phyloP scores from a whole-genome alignment of 2,797 vertebrate species.

The Thripadectes ignobilis region DNA sequence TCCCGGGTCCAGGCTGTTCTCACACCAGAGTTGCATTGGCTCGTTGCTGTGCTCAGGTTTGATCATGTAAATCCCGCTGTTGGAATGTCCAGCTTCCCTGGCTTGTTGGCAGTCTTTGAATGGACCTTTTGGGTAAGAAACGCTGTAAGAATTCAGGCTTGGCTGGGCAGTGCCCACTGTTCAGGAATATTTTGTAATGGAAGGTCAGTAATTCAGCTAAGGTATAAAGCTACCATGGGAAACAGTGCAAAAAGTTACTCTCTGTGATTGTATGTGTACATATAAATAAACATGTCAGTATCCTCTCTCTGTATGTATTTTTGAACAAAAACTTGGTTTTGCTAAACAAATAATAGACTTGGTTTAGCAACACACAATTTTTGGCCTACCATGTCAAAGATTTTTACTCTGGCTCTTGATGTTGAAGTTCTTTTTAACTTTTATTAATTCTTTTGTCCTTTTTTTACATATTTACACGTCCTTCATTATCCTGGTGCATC shows the following conservation, averaged over 20 bases:
- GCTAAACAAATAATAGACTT: not conserved
- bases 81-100: constrained; percentile 87
- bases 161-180: not conserved
- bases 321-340: not conserved
- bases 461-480: not conserved
- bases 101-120: constrained; percentile 95
- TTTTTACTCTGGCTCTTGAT: not conserved
- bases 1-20: constrained; percentile 92
- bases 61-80: constrained; percentile 94
- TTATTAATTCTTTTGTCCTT: not conserved
- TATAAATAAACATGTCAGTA: not conserved
- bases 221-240: not conserved
- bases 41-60: constrained; percentile 85
- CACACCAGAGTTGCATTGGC: constrained; percentile 94
- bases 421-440: not conserved
- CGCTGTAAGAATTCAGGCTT: not conserved
- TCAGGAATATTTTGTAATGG: not conserved
- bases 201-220: not conserved
- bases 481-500: not conserved
- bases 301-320: not conserved
- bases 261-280: not conserved
- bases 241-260: not conserved
- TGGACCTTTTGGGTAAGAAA: constrained; percentile 82
- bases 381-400: not conserved
- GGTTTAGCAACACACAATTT: not conserved